Evolutionary conservation across 2,113 vertebrate genomes (phyloP).

Genomic region (Dolichallabes microphthalmus): DNA sequence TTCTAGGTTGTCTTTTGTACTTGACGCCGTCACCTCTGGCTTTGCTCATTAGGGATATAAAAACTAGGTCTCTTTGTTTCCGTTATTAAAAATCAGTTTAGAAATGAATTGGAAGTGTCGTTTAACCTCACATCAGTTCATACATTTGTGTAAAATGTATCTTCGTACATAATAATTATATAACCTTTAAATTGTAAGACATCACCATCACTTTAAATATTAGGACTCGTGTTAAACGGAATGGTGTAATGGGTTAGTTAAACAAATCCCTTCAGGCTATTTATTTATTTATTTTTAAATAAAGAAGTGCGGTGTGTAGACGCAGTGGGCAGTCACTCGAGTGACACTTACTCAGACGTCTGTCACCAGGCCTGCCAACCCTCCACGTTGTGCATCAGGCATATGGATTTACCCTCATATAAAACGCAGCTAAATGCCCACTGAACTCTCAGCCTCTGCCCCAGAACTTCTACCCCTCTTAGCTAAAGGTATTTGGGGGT

Average conservation of each 20-base stretch:
- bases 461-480: not conserved
- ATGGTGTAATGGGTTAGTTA: not conserved
- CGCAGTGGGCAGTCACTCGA: slow-evolving; percentile 86
- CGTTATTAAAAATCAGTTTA: not conserved
- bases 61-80: not conserved
- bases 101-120: not conserved
- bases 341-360: slow-evolving; percentile 85
- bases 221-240: not conserved
- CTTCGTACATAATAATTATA: not conserved
- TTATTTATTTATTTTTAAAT: no score
- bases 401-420: slow-evolving; percentile 89
- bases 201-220: not conserved
- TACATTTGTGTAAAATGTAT: not conserved
- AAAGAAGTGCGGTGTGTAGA: slow-evolving; percentile 77
- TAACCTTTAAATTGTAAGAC: not conserved
- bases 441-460: not conserved
- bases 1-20: not conserved
- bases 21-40: not conserved
- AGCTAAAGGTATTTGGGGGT: not conserved
- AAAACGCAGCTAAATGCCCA: slow-evolving; percentile 81
- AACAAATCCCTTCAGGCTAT: not conserved
- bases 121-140: not conserved
- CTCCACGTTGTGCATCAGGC: slow-evolving; percentile 86
- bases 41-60: not conserved
- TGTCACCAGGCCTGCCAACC: slow-evolving; percentile 84